Conservation (phyloP, 2,113 vertebrate genomes). For the Amia ocellicauda region DNA sequence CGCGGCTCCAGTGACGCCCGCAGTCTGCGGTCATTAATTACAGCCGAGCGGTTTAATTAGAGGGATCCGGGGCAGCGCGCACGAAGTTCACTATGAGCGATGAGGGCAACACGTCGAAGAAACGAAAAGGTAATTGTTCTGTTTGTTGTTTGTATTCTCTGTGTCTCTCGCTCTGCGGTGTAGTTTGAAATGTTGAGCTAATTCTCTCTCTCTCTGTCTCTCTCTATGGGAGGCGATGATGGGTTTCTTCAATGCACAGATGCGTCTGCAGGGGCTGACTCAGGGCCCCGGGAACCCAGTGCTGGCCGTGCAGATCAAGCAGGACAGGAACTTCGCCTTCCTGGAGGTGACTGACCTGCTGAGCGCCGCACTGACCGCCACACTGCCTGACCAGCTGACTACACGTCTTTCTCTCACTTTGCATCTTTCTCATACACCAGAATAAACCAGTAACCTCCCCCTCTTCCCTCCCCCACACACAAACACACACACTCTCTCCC, state of each 20-base stretch:
- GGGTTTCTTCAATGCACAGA: constrained; percentile 93
- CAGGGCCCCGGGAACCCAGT: constrained; percentile 92
- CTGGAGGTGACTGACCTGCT: constrained; percentile 68
- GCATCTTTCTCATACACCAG: neutral
- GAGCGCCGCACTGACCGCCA: too few relatives aligned
- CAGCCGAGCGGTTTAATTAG: too few relatives aligned
- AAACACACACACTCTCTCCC: too few relatives aligned
- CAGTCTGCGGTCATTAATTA: too few relatives aligned
- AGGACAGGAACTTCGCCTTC: constrained; percentile 93
- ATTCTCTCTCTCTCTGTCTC: neutral
- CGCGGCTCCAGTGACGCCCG: too few relatives aligned
- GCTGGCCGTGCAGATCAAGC: constrained; percentile 90
- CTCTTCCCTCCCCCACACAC: too few relatives aligned
- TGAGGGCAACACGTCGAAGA: constrained; percentile 52
- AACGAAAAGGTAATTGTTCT: constrained; percentile 49
- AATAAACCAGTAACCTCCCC: neutral
- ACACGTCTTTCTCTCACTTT: too few relatives aligned
- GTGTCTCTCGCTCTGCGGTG: constrained; percentile 63
- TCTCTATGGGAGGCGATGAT: constrained; percentile 83
- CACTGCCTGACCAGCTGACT: too few relatives aligned
- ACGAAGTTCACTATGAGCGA: constrained; percentile 61
- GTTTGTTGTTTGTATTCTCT: too few relatives aligned
- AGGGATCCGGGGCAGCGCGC: too few relatives aligned
- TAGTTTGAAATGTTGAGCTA: constrained; percentile 32
- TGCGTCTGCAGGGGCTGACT: constrained; percentile 85